These are phyloP conservation scores for Xenentodon cancila DNA, from an alignment of 2,797 vertebrate genomes.

Conservation along the genomic window DNA sequence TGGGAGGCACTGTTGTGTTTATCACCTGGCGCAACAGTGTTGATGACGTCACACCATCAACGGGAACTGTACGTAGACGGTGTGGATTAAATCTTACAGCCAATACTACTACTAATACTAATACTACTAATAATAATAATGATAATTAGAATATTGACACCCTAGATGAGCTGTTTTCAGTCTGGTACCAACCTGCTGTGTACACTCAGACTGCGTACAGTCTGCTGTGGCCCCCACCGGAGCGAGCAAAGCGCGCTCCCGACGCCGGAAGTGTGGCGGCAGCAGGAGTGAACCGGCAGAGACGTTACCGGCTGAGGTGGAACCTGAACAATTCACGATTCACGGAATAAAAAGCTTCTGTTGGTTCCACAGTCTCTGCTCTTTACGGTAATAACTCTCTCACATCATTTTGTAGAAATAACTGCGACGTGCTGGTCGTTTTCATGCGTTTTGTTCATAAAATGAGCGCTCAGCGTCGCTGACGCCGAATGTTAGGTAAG, in stretches of 20 bases:
- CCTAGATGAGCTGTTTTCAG: no score
- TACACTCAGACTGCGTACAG: no score
- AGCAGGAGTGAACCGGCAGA: constrained; percentile 61
- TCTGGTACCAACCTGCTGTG: no score
- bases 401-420: background rate
- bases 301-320: constrained; percentile 35
- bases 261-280: constrained; percentile 60
- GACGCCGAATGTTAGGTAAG: constrained; percentile 17
- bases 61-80: no score
- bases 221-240: background rate
- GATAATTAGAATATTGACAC: no score
- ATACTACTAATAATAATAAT: no score
- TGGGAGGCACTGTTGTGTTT: no score
- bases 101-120: no score
- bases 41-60: no score
- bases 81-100: no score
- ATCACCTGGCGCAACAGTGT: no score
- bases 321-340: constrained; percentile 1
- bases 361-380: background rate
- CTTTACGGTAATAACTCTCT: constrained; percentile 16
- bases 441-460: constrained; percentile 13
- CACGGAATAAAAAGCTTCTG: constrained; percentile 29
- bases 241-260: constrained; percentile 20
- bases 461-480: constrained; percentile 49
- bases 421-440: background rate